Evolutionary conservation across 2,797 vertebrate genomes (phyloP), one percentile per base, ranked within the genome.

Genomic region (Taeniopygia guttata): DNA sequence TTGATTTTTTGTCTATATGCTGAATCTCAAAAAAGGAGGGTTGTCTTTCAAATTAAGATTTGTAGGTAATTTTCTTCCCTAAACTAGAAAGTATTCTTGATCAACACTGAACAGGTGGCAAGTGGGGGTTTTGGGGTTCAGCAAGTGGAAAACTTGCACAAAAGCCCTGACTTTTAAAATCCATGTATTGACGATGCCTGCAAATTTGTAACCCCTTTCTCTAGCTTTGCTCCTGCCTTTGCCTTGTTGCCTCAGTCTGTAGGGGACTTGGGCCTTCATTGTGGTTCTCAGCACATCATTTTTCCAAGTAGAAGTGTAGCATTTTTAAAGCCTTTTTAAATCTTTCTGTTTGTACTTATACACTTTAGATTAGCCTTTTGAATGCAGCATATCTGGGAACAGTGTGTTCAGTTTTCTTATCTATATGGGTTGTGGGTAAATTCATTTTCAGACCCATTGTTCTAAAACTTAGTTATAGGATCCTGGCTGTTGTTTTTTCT

Each of bases 121-220:
- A 8, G 11, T 26, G 7, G 21, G 36, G 4, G 20, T 74, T 20
- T 32, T 51, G 25, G 23, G 60, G 25, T 45, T 93, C 62, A 74
- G 46, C 25, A 60, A 67, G 22, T 56, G 45, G 19, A 54, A 58
- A 72, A 67, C 10, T 38, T 52, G 7, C 5, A 23, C 8, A 45
- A n/a, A 90, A 46, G 6, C 5, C 12, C 14, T 21, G n/a, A 25
- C 52, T 75, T 30, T 68, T 91, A 70, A 49, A 69, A 79, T 69
- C 55, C 5, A 2, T 4, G 0, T 56, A 7, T 46, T 60, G 43
- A 12, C 19, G 59, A 4, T 4, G 10, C 25, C 22, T 58, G 17
- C 22, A 69, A 73, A 76, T 54, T n/a, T 59, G 7, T 54, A 87
- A 55, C 5, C 7, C 4, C 7, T 77, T 87, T 75, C n/a, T 83